phyloP scores from a whole-genome alignment of 2,888 invertebrate species.

The Allygus modestus region DNA sequence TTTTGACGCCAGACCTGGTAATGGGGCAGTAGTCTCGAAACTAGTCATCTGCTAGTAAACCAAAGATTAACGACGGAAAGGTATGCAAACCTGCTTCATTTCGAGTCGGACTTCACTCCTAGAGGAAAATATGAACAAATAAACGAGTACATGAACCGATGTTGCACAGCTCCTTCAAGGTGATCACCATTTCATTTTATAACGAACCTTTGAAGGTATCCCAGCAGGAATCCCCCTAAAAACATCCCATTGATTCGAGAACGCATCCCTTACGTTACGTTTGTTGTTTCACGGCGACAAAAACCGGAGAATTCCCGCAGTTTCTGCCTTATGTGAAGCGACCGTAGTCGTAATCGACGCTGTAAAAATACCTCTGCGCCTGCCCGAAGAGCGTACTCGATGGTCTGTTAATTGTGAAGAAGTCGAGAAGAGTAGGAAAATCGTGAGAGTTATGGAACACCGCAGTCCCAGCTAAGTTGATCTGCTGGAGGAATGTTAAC shows the following conservation, averaged over 20 bases:
- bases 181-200: no score
- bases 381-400: background rate
- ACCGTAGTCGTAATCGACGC: background rate
- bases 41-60: no score
- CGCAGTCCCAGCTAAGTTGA: conserved; percentile 1
- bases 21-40: no score
- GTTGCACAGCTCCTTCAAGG: no score
- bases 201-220: background rate
- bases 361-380: background rate
- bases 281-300: background rate
- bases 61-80: no score
- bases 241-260: background rate
- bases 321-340: background rate
- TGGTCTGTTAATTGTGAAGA: conserved; percentile 10
- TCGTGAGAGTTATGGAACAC: conserved; percentile 35
- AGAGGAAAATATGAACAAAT: no score
- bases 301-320: background rate
- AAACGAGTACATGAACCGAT: no score
- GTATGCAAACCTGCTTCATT: no score
- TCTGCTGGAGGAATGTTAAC: background rate
- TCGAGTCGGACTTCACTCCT: no score
- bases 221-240: background rate
- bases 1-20: no score
- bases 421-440: background rate
- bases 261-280: background rate